Conservation (phyloP, 2,113 vertebrate species). For the Jacana jacana region DNA sequence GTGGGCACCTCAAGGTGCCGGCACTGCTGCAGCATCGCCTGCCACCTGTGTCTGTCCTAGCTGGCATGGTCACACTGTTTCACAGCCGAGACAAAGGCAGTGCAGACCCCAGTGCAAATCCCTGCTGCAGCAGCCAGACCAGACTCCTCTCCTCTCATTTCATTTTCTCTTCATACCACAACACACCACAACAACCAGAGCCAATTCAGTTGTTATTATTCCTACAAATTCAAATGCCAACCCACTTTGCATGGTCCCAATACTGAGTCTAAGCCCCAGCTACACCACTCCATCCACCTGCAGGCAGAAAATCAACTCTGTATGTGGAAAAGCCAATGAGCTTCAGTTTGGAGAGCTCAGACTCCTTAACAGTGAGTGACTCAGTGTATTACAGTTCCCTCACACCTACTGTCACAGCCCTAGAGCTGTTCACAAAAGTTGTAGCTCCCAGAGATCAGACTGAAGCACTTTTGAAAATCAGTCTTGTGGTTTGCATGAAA, state of each 20-base stretch:
- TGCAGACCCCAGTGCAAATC: background rate
- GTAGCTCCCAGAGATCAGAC: conserved; percentile 3
- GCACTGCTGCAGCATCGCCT: background rate
- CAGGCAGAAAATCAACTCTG: background rate
- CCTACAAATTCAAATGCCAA: background rate
- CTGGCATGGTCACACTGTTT: rapidly evolving
- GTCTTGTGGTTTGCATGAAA: conserved; percentile 13
- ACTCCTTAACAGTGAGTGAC: background rate
- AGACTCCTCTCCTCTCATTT: background rate
- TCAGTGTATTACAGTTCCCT: background rate
- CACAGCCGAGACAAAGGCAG: rapidly evolving
- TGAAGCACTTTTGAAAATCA: conserved; percentile 37
- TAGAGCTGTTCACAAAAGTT: background rate
- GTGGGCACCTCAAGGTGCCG: background rate
- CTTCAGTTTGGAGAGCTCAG: background rate
- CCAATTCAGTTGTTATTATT: background rate
- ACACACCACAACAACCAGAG: background rate
- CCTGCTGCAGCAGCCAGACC: rapidly evolving
- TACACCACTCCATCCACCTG: background rate
- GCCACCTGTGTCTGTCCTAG: background rate
- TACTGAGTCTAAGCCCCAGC: background rate
- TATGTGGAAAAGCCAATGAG: background rate
- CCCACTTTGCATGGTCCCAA: background rate
- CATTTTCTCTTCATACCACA: background rate
- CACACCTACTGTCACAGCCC: background rate